Evolutionary conservation across 2,888 invertebrate genomes (phyloP).

Genomic region (Philaethria dido): DNA sequence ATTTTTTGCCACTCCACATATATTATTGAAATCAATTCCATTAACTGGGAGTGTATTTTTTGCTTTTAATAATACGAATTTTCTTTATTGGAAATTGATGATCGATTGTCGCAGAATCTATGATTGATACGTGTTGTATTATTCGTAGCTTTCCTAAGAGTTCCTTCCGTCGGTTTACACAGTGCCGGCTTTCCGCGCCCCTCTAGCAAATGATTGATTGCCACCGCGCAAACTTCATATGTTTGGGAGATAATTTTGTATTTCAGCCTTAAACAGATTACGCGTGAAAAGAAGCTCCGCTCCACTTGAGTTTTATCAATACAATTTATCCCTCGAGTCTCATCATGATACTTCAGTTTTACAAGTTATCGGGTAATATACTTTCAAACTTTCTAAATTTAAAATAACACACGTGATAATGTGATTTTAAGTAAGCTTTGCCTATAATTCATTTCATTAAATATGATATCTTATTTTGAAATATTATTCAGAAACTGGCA

Average conservation of each 20-base stretch:
- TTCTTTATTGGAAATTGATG: slow-evolving; percentile 78
- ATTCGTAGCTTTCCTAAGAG: slow-evolving; percentile 79
- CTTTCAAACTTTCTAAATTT: slow-evolving; percentile 13
- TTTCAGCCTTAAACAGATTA: slow-evolving; percentile 82
- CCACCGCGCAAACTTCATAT: slow-evolving; percentile 79
- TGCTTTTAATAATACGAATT: slow-evolving; percentile 43
- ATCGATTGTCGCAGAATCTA: slow-evolving; percentile 82
- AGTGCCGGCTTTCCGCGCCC: slow-evolving; percentile 74
- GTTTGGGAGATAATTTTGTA: slow-evolving; percentile 82
- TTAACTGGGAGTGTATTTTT: slow-evolving; percentile 39
- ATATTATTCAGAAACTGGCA: background rate
- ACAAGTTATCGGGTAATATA: slow-evolving; percentile 52
- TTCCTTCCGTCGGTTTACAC: slow-evolving; percentile 72
- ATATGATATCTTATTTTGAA: background rate
- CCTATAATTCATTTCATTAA: background rate
- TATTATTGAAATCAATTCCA: slow-evolving; percentile 31
- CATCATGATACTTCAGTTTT: slow-evolving; percentile 69
- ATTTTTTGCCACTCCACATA: background rate
- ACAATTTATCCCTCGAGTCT: slow-evolving; percentile 57
- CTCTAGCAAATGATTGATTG: slow-evolving; percentile 79
- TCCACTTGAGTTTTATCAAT: slow-evolving; percentile 56
- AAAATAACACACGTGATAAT: background rate
- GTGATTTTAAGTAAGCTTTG: background rate
- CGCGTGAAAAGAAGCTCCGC: slow-evolving; percentile 77
- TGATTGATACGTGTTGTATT: slow-evolving; percentile 82